Base-by-base conservation (phyloP, 1,140 invertebrate genomes). In the Acromyrmex charruanus region DNA sequence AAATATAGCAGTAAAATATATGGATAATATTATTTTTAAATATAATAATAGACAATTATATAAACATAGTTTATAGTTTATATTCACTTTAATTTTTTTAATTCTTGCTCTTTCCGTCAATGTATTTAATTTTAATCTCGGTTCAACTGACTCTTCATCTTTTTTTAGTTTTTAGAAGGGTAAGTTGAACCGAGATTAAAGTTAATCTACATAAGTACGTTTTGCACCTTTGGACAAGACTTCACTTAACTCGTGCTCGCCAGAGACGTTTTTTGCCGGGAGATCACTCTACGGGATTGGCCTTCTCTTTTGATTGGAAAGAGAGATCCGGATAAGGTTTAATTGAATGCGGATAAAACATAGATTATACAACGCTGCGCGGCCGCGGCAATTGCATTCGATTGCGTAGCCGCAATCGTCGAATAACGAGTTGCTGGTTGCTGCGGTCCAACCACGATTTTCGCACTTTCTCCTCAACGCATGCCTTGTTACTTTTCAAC, bases 391-490 rank as follows among this genome's bases (percentile, higher is more conserved):
- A 88, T 88, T 65, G 77, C 77, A 82, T 31, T 65, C 59, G 75
- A 79, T 79, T 79, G 75, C 75, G 75, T 79, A 14, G 66, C 53
- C 21, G 49, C 49, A 58, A 69, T 81, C 74, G 66, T 16, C 66
- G 53, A 85, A 68, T n/a, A 28, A 79, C 72, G 53, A 25, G 63
- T 63, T 75, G 71, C 18, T 75, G 79, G 31, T 87, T 71, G 28
- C 55, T 71, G 79, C 53, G 87, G 85, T 88, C 77, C 85, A 86
- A 44, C 84, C 28, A 77, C 28, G 74, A 87, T 91, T 81, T 91
- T 89, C 77, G 63, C 82, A 91, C 91, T 91, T 91, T 91, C 91
- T 91, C 90, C 74, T 80, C 51, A 55, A 44, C 35, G 51, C 79
- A 58, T 71, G 53, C 66, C 51, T 44, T 21, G 79, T 71, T 81